These are phyloP conservation scores for Amblyornis subalaris DNA, from an alignment of 2,113 vertebrate species.

Conservation along the genomic window DNA sequence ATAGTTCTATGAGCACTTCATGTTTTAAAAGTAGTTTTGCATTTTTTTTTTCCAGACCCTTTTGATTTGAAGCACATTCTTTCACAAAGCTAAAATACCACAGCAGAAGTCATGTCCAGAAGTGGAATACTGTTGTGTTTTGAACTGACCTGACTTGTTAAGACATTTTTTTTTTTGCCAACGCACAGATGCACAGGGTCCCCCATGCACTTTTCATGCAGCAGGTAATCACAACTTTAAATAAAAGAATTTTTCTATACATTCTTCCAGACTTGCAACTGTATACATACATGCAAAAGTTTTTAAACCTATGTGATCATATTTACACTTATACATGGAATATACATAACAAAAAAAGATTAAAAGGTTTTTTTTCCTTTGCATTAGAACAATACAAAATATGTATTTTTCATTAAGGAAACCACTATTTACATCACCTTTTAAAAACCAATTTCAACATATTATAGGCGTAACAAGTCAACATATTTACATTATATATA, in stretches of 20 bases:
- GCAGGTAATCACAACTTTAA: conserved; percentile 82
- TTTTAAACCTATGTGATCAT: conserved; percentile 77
- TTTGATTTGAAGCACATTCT: conserved; percentile 78
- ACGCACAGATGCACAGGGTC: conserved; percentile 79
- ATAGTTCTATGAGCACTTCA: conserved; percentile 51
- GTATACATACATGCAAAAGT: conserved; percentile 83
- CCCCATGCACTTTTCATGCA: conserved; percentile 83
- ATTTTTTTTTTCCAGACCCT: conserved; percentile 58
- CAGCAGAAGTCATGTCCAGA: conserved; percentile 74
- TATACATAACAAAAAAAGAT: conserved; percentile 79
- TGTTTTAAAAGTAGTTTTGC: conserved; percentile 63
- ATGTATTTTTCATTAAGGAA: conserved; percentile 81
- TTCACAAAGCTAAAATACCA: conserved; percentile 76
- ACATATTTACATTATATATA: conserved; percentile 76
- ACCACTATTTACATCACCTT: conserved; percentile 83
- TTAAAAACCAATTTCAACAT: conserved; percentile 82
- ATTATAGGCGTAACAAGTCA: conserved; percentile 77
- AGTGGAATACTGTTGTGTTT: conserved; percentile 75
- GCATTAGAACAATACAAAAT: conserved; percentile 84
- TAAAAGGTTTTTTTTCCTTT: conserved; percentile 75
- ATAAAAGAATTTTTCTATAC: conserved; percentile 82
- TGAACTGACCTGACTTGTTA: conserved; percentile 74
- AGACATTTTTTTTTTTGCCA: conserved; percentile 70
- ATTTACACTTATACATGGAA: conserved; percentile 84
- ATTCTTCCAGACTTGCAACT: conserved; percentile 83